phyloP scores from a whole-genome alignment of 1,140 invertebrate species.

The Hypsibius dujardini region DNA sequence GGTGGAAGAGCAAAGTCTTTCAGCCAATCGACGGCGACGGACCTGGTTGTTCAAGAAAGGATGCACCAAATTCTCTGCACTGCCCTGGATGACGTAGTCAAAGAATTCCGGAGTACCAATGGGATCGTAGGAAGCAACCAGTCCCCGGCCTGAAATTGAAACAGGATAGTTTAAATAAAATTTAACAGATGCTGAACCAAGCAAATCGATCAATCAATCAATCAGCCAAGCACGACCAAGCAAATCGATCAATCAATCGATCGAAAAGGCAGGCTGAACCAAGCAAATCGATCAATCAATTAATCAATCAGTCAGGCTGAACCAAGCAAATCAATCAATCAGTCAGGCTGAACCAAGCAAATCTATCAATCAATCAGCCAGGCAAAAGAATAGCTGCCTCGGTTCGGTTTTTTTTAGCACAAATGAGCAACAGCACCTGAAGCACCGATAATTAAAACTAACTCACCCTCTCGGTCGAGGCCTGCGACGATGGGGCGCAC shows the following conservation, averaged over 20 bases:
- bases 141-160: constrained; percentile 60
- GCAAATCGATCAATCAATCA: constrained; percentile 20
- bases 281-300: too few relatives aligned
- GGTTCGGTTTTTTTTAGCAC: too few relatives aligned
- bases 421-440: too few relatives aligned
- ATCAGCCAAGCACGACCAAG: constrained; percentile 17
- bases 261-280: too few relatives aligned
- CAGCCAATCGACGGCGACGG: background rate
- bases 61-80: constrained; percentile 41
- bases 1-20: background rate
- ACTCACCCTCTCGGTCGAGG: constrained; percentile 40
- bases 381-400: too few relatives aligned
- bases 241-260: constrained; percentile 4
- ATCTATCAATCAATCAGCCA: too few relatives aligned
- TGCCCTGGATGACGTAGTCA: constrained; percentile 16
- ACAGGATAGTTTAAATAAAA: constrained; percentile 37
- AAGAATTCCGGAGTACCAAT: constrained; percentile 44
- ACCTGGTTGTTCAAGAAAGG: constrained; percentile 71
- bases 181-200: constrained; percentile 10
- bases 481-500: constrained; percentile 85
- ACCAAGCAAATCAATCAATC: too few relatives aligned
- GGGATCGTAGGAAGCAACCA: constrained; percentile 86
- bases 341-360: too few relatives aligned
- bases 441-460: too few relatives aligned
- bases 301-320: too few relatives aligned